A percentile compares a stretch with the other conserved stretches of the same genome.
Evolutionary conservation across 2,113 vertebrate species (phyloP).

Genomic region (Gymnarchus niloticus): DNA sequence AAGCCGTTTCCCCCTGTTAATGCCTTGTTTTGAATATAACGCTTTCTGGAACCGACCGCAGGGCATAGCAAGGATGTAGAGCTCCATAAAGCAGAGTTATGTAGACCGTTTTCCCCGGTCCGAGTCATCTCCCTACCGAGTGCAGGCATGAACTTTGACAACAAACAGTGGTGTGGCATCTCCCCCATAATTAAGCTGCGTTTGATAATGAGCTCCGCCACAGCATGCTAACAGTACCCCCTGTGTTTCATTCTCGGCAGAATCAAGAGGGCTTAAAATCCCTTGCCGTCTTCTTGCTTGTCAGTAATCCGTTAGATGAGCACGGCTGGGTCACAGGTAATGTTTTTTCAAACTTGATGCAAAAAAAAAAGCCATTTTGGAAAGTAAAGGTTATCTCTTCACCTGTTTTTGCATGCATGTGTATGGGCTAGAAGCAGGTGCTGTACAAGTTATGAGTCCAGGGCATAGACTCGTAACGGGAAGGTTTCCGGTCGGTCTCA

Average conservation of each 20-base stretch:
- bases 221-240: not conserved
- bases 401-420: not conserved
- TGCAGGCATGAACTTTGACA: constrained; percentile 12
- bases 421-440: not conserved
- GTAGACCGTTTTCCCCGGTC: not conserved
- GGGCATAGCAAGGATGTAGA: not conserved
- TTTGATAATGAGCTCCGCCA: constrained; percentile 6
- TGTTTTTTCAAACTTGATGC: not conserved
- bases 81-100: not conserved
- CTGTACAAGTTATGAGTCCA: not conserved
- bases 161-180: constrained; percentile 8
- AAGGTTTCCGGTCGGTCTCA: not conserved
- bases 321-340: not conserved
- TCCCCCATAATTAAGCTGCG: constrained; percentile 22
- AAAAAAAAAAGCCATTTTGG: not conserved
- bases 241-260: not conserved
- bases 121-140: not conserved
- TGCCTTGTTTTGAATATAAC: not conserved
- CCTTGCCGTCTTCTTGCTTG: not conserved
- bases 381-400: not conserved
- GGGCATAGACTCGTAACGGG: not conserved
- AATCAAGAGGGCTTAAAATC: no score
- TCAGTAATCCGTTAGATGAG: not conserved
- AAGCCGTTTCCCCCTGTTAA: not conserved
- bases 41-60: not conserved